These are phyloP conservation scores for Theodoxus fluviatilis DNA, from an alignment of 2,888 invertebrate species.

Conservation along the genomic window DNA sequence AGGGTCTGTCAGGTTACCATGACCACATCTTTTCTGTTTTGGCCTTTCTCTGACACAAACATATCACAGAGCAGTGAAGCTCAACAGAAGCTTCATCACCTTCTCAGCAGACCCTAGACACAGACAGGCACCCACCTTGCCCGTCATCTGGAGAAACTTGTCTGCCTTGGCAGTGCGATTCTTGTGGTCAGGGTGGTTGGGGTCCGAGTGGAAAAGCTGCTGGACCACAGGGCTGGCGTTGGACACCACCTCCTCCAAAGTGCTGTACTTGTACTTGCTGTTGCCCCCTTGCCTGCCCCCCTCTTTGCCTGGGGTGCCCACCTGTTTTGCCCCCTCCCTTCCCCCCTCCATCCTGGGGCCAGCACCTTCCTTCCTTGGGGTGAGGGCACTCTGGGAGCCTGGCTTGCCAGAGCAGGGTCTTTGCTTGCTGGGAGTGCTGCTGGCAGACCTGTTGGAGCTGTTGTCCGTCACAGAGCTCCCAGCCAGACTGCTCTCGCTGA, in stretches of 20 bases:
- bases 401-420: too few relatives aligned
- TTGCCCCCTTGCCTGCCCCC: neutral
- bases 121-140: conserved; percentile 51
- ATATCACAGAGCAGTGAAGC: too few relatives aligned
- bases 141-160: conserved; percentile 64
- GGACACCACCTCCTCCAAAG: conserved; percentile 40
- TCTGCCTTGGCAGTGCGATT: conserved; percentile 39
- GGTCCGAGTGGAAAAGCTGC: conserved; percentile 33
- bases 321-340: neutral
- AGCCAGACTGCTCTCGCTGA: too few relatives aligned
- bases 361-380: neutral
- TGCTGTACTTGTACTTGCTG: conserved; percentile 33
- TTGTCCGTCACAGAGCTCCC: too few relatives aligned
- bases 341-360: neutral
- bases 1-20: too few relatives aligned
- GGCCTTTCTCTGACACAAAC: too few relatives aligned
- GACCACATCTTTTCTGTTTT: too few relatives aligned
- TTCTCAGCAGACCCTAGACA: too few relatives aligned
- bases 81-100: too few relatives aligned
- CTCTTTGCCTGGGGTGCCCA: neutral
- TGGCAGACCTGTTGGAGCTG: too few relatives aligned
- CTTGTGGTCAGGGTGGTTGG: neutral
- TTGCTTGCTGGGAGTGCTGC: too few relatives aligned
- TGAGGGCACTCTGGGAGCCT: neutral
- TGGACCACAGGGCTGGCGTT: conserved; percentile 42